phyloP scores from a whole-genome alignment of 23 tunicate species.

The Ascidia mentula region DNA sequence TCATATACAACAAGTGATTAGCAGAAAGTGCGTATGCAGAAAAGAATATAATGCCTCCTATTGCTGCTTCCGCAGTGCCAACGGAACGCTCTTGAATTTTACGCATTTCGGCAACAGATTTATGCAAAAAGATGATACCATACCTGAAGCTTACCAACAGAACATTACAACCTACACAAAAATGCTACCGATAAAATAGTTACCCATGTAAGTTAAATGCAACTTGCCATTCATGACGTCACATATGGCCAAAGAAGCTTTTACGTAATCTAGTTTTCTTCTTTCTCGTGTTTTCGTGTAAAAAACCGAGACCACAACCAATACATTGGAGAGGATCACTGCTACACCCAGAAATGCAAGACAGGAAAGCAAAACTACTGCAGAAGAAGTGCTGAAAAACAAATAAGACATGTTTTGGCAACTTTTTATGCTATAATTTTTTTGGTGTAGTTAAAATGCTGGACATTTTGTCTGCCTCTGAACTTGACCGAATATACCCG shows the following conservation, averaged over 20 bases:
- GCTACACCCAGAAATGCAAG: not conserved
- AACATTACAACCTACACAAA: not conserved
- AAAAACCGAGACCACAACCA: not conserved
- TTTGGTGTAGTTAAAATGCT: too few species aligned
- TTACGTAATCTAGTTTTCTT: not conserved
- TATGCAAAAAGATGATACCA: not conserved
- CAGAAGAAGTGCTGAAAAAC: not conserved
- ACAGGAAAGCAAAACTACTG: not conserved
- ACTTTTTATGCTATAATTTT: too few species aligned
- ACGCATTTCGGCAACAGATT: not conserved
- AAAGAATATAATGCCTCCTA: not conserved
- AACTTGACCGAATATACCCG: too few species aligned
- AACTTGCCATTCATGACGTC: not conserved
- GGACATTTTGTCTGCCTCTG: too few species aligned
- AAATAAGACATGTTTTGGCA: not conserved
- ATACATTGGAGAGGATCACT: not conserved
- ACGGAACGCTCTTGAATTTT: not conserved
- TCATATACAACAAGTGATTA: not conserved
- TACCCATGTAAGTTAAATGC: too few species aligned
- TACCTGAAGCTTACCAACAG: not conserved
- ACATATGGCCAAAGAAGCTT: not conserved
- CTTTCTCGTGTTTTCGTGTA: not conserved
- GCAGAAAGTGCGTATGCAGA: not conserved
- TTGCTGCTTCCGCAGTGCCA: not conserved
- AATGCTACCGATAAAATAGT: too few species aligned